Conservation (phyloP, 2,888 invertebrate genomes). For the Lithosia quadra region DNA sequence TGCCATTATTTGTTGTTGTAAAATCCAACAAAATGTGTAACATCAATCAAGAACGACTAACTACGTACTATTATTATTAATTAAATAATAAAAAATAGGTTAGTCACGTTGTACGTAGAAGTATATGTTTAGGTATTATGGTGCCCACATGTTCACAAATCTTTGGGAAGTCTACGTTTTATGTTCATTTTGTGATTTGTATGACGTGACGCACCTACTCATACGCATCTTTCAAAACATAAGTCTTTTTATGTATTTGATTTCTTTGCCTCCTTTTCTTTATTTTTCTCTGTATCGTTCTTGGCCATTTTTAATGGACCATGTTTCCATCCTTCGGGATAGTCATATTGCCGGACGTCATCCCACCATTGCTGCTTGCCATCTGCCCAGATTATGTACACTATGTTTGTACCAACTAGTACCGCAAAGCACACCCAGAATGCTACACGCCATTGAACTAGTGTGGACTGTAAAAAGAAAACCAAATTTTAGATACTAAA, state of each 20-base stretch:
- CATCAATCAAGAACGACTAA: background rate
- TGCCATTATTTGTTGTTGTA: constrained; percentile 1
- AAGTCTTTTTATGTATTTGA: constrained; percentile 32
- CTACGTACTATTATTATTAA: background rate
- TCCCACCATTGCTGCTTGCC: constrained; percentile 92
- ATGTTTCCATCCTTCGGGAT: constrained; percentile 79
- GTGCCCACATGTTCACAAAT: background rate
- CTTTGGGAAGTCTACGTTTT: background rate
- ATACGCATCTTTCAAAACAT: background rate
- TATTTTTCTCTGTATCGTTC: constrained; percentile 74
- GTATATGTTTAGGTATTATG: background rate
- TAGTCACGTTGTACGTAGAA: background rate
- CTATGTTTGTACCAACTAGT: constrained; percentile 88
- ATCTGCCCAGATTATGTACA: constrained; percentile 90
- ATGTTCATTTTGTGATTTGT: background rate
- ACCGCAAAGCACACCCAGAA: constrained; percentile 92
- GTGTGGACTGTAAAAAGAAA: constrained; percentile 82
- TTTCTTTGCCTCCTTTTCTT: constrained; percentile 67
- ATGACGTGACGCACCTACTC: background rate
- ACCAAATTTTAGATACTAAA: constrained; percentile 7
- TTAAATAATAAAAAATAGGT: background rate
- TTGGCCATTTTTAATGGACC: constrained; percentile 69
- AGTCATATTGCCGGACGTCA: constrained; percentile 84
- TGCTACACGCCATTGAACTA: constrained; percentile 89
- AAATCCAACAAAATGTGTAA: background rate